Base-by-base conservation (phyloP, 2,113 vertebrate species). In the Poecilia latipinna region DNA sequence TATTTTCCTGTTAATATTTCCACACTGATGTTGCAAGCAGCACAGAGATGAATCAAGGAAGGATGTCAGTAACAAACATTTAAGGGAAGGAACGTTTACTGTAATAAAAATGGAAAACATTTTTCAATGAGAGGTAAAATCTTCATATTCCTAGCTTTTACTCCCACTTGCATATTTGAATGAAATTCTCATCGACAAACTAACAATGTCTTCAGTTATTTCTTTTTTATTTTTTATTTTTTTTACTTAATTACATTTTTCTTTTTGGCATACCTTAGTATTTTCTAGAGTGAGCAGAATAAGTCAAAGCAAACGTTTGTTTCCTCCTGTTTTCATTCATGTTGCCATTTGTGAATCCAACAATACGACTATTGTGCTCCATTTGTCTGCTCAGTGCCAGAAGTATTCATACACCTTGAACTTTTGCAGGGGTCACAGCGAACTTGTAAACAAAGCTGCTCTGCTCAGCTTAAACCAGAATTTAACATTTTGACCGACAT, bases 1-100 rank as follows among this genome's bases (percentile, higher is more conserved):
- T 87, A 54, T 65, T 84, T 81, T 83, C 70, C 83, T 87, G 51
- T 87, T 81, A 82, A 83, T 80, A 75, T 86, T 90, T 87, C 87
- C 82, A 82, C 82, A 51, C 75, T 29, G 29, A 74, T 70, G 64
- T 87, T 83, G 84, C 63, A 32, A 61, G 33, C 74, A 57, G 74
- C 77, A 76, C 83, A 70, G 77, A 91, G 82, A 83, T 72, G 70
- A 17, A 74, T 86, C 15, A 72, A 80, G 70, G 44, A 81, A 65
- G 68, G 64, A n/a, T 85, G 39, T 77, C 65, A 57, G 66, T 68
- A 71, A 75, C 61, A 72, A 68, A 80, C 61, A 44, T 60, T 54
- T 48, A 62, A 78, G 57, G 51, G 35, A 62, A 80, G 60, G 48
- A 68, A 44, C 84, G 82, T 86, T 84, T 77, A 73, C 48, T 31